phyloP scores from a whole-genome alignment of 2,888 invertebrate species.

The Xestia sexstrigata region DNA sequence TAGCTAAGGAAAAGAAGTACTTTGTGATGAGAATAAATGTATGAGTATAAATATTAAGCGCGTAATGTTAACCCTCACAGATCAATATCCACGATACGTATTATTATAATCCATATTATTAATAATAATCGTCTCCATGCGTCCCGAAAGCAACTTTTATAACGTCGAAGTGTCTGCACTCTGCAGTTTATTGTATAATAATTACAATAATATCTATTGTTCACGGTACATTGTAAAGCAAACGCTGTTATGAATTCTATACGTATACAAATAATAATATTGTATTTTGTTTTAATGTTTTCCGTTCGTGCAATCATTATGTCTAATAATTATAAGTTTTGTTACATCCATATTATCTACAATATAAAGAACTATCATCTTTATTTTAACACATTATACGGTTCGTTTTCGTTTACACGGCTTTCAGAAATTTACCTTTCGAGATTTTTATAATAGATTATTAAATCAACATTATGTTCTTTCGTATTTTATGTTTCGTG shows the following conservation, averaged over 20 bases:
- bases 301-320: conserved; percentile 62
- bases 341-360: conserved; percentile 38
- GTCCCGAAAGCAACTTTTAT: conserved; percentile 59
- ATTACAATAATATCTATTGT: conserved; percentile 80
- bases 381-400: background rate
- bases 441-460: conserved; percentile 66
- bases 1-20: background rate
- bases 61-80: background rate
- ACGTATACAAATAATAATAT: conserved; percentile 71
- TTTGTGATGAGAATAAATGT: background rate
- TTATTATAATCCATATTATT: conserved; percentile 40
- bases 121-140: conserved; percentile 27
- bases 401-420: conserved; percentile 19
- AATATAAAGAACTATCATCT: conserved; percentile 30
- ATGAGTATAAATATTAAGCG: background rate
- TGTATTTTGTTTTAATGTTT: conserved; percentile 67
- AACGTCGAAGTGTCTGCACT: conserved; percentile 44
- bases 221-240: conserved; percentile 71
- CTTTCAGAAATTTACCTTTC: conserved; percentile 40
- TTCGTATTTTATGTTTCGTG: conserved; percentile 49
- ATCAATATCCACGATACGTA: conserved; percentile 21
- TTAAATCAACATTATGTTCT: conserved; percentile 64
- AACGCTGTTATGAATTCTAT: conserved; percentile 70
- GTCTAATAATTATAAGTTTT: conserved; percentile 69
- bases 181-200: conserved; percentile 44